Percentiles rank a stretch among this genome's conserved stretches.
Evolutionary conservation across 2,113 vertebrate genomes (phyloP).

Genomic region (Motacilla alba): DNA sequence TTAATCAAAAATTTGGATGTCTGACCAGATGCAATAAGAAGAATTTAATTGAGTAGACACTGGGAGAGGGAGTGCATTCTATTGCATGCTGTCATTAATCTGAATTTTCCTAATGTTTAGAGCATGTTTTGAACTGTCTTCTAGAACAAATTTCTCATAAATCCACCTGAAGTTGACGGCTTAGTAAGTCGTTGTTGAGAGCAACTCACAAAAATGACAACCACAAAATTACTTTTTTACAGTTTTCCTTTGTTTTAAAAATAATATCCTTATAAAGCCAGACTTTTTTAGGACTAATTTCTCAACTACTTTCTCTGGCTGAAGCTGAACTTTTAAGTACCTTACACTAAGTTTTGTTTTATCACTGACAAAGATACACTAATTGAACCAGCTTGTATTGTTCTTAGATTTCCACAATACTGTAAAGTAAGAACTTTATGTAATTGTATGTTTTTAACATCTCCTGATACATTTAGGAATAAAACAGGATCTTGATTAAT

Average conservation of each 20-base stretch:
- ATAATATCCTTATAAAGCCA: not conserved
- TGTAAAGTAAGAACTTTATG: not conserved
- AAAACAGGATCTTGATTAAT: not conserved
- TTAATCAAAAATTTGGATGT: not conserved
- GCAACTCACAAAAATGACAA: not conserved
- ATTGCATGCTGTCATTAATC: not conserved
- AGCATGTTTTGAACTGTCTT: not conserved
- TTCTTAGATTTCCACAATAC: not conserved
- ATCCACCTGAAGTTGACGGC: not conserved
- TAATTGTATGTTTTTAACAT: not conserved
- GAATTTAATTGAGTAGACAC: not conserved
- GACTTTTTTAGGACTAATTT: not conserved
- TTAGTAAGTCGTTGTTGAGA: not conserved
- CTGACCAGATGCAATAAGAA: not conserved
- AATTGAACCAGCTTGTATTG: not conserved
- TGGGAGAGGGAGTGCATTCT: not conserved
- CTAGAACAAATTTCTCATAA: not conserved
- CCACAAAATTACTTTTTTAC: not conserved
- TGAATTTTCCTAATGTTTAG: not conserved
- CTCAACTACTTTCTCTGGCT: not conserved
- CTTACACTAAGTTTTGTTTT: not conserved
- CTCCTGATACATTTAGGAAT: not conserved
- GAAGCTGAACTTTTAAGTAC: not conserved
- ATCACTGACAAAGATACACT: not conserved
- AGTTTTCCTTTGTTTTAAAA: not conserved